A percentile compares a stretch with the other conserved stretches of the same genome.
Evolutionary conservation across 2,113 vertebrate species (phyloP).

Genomic region (Naja naja): DNA sequence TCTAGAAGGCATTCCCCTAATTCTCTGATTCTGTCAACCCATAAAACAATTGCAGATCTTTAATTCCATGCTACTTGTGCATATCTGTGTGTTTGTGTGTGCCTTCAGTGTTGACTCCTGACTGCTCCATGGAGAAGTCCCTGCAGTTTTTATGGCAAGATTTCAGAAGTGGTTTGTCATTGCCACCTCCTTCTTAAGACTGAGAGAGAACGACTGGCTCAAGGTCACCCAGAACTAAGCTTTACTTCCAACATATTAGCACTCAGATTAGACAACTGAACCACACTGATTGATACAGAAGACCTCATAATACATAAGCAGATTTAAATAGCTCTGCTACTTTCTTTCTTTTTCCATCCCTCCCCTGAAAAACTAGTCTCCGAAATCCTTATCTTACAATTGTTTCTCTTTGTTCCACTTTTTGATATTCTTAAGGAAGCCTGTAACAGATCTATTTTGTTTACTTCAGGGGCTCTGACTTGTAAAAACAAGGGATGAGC

Average conservation of each 20-base stretch:
- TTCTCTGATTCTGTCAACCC: not conserved
- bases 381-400: not conserved
- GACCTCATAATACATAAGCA: not conserved
- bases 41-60: not conserved
- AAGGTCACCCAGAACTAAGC: not conserved
- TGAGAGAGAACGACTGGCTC: not conserved
- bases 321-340: not conserved
- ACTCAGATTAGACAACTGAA: not conserved
- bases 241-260: not conserved
- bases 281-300: not conserved
- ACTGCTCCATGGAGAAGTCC: not conserved
- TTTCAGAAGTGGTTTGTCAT: not conserved
- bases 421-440: not conserved
- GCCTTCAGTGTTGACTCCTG: not conserved
- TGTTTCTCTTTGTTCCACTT: not conserved
- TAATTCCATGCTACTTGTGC: not conserved
- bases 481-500: not conserved
- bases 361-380: not conserved
- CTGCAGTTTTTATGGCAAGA: not conserved
- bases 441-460: not conserved
- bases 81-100: not conserved
- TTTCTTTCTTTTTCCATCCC: not conserved
- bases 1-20: not conserved
- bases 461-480: not conserved
- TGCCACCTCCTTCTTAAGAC: not conserved